A percentile compares a stretch with the other conserved stretches of the same genome.
Evolutionary conservation across 1,140 invertebrate genomes (phyloP).

Genomic region (Drosophila kikkawai): DNA sequence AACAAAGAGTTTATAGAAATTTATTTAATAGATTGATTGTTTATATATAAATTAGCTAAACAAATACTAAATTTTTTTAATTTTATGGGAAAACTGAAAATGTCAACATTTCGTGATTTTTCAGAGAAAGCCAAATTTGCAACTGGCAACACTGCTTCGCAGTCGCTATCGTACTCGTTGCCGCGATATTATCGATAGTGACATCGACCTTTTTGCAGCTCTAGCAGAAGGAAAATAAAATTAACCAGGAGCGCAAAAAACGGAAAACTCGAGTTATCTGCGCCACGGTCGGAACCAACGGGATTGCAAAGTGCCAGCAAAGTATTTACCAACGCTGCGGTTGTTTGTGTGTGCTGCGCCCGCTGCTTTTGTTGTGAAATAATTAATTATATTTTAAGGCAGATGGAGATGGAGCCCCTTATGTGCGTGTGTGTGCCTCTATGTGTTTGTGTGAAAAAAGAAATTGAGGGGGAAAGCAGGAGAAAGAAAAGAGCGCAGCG

Average conservation of each 20-base stretch:
- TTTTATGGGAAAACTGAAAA: too few relatives aligned
- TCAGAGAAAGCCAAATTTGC: too few relatives aligned
- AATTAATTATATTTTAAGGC: conserved; percentile 40
- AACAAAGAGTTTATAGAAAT: neutral
- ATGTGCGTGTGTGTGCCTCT: conserved; percentile 18
- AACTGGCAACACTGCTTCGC: neutral
- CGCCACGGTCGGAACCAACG: conserved; percentile 10
- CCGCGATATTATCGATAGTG: conserved; percentile 3
- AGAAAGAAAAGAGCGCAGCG: conserved; percentile 17
- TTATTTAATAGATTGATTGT: neutral
- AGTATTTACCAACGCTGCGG: neutral
- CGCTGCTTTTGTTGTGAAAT: conserved; percentile 28
- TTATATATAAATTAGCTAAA: neutral
- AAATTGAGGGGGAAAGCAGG: conserved; percentile 47
- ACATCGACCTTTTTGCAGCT: conserved; percentile 12
- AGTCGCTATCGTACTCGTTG: conserved; percentile 9
- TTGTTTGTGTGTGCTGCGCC: neutral
- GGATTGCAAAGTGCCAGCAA: conserved; percentile 23
- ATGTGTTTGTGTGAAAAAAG: conserved; percentile 43
- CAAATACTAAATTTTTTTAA: too few relatives aligned
- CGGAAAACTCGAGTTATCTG: conserved; percentile 15
- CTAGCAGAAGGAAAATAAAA: conserved; percentile 34
- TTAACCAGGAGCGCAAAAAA: conserved; percentile 39
- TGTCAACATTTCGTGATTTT: too few relatives aligned
- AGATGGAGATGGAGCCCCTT: conserved; percentile 49